phyloP scores from a whole-genome alignment of 2,888 invertebrate species.

The Julus scandinavius region DNA sequence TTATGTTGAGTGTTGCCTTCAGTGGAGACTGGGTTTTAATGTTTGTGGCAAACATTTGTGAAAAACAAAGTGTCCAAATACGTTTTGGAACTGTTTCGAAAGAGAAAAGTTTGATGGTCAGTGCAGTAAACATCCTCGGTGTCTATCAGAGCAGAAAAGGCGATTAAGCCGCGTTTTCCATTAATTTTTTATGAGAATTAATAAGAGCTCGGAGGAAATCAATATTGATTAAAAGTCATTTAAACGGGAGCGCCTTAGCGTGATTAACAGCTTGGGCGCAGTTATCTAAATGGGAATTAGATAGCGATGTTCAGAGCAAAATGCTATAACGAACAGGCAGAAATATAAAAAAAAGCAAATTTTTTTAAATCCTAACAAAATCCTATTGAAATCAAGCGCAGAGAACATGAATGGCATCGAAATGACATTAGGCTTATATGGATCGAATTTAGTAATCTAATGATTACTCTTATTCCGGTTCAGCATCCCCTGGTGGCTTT shows the following conservation, averaged over 20 bases:
- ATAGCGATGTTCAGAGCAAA: constrained; percentile 20
- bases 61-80: no score
- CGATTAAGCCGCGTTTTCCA: neutral
- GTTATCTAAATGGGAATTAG: constrained; percentile 42
- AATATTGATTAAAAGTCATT: constrained; percentile 42
- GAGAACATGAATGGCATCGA: neutral
- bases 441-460: neutral
- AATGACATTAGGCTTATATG: neutral
- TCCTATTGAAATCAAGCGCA: neutral
- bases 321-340: neutral
- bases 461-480: no score
- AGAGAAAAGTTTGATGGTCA: neutral
- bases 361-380: neutral
- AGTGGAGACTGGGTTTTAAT: no score
- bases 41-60: no score
- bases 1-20: no score
- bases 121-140: neutral
- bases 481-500: no score
- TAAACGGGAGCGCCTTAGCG: constrained; percentile 28
- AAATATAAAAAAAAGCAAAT: neutral
- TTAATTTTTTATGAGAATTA: constrained; percentile 21
- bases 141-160: neutral
- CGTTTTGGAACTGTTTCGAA: neutral
- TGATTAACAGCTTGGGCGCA: constrained; percentile 34
- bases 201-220: constrained; percentile 7